Base-by-base conservation (phyloP, 2,113 vertebrate genomes). In the Antechinus stuartii region DNA sequence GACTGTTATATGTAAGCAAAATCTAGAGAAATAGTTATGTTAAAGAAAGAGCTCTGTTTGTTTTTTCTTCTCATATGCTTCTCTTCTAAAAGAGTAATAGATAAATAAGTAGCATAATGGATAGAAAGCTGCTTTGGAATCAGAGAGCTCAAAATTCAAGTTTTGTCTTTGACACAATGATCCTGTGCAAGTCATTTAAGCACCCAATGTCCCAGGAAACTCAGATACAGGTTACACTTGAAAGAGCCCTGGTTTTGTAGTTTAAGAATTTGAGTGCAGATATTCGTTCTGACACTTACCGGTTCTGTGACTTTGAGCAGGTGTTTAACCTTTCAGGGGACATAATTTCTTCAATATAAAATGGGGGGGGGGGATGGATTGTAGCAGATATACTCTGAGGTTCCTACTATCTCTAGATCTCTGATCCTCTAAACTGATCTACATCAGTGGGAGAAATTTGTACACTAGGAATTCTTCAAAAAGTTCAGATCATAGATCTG, bases 11-110 rank as follows among this genome's bases (percentile, higher is more conserved):
- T 52, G 84, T 42, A 68, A 90, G 49, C 7, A 4, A 91, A 95
- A 50, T 16, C 54, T 50, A 94, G 54, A 89, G 61, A 91, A 93
- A 93, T 54, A 92, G 54, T 61, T 3, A 4, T 42, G 55, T 61
- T 26, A 52, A 89, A 94, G 92, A 93, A 94, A 95, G 53, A 46
- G 52, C 56, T 89, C 25, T 95, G 68, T 89, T 49, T 26, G 54
- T n/a, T 26, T 3, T 0, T 0, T 1, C 26, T 84, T 50, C 89
- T 91, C 35, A 92, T 55, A 76, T 1, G 46, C 23, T 53, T 92
- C 54, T 76, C 16, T n/a, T 35, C 35, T 76, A 14, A 27, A 76
- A 42, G n/a, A 16, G 2, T 76, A n/a, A 76, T 76, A n/a, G 30
- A 35, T 76, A 76, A 84, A 84, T 42, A n/a, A 68, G 35, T 84